A percentile compares a stretch with the other conserved stretches of the same genome.
Conservation (phyloP, 2,888 invertebrate species). For the Drosophila neutralis region DNA sequence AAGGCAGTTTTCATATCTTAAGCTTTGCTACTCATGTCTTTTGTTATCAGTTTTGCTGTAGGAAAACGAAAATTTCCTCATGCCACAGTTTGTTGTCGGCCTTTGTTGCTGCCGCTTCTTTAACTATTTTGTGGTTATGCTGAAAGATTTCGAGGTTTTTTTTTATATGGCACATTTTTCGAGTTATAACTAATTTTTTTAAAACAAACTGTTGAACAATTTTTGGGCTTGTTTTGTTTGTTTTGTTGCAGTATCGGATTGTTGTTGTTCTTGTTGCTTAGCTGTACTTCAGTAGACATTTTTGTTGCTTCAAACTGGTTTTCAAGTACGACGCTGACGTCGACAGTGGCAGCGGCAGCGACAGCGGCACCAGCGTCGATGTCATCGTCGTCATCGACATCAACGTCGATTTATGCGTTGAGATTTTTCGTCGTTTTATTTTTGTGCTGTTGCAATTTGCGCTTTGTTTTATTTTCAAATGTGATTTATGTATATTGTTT, state of each 20-base stretch:
- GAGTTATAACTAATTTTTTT: not conserved
- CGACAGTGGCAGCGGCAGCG: not conserved
- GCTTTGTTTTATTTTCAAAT: slow-evolving; percentile 77
- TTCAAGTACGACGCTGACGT: slow-evolving; percentile 71
- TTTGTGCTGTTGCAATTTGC: slow-evolving; percentile 72
- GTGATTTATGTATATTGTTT: slow-evolving; percentile 75
- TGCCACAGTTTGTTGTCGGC: slow-evolving; percentile 14
- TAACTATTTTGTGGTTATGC: slow-evolving; percentile 36
- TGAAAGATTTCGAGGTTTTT: slow-evolving; percentile 19
- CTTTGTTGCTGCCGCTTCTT: slow-evolving; percentile 9
- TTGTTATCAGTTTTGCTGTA: slow-evolving; percentile 33
- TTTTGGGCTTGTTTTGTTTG: slow-evolving; percentile 55
- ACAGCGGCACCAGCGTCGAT: slow-evolving; percentile 6
- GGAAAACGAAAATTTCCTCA: slow-evolving; percentile 31
- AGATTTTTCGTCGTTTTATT: slow-evolving; percentile 58
- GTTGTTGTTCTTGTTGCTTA: slow-evolving; percentile 54
- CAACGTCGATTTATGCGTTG: slow-evolving; percentile 71
- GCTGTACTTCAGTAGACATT: slow-evolving; percentile 74
- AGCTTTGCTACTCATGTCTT: slow-evolving; percentile 12
- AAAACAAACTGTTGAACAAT: slow-evolving; percentile 37
- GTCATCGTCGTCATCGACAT: slow-evolving; percentile 23
- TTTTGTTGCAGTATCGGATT: slow-evolving; percentile 39
- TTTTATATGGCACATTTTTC: slow-evolving; percentile 36
- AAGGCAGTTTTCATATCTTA: not conserved
- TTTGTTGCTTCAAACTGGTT: slow-evolving; percentile 67